Conservation (phyloP, 2,888 invertebrate species). For the Tiphia femorata region DNA sequence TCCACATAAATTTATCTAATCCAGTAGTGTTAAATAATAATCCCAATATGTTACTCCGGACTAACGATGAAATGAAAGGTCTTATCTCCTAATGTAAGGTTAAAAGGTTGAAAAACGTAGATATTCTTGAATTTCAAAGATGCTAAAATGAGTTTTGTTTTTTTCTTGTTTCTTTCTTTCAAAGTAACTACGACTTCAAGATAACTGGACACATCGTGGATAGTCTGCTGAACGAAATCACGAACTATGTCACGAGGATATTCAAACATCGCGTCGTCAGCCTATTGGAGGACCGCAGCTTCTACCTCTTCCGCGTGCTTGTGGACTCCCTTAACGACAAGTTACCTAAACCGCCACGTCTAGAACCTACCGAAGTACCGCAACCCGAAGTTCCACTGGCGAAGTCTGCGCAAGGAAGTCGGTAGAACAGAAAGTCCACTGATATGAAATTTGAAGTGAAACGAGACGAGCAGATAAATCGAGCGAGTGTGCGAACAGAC, state of each 20-base stretch:
- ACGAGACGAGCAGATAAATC: not conserved
- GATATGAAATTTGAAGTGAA: not conserved
- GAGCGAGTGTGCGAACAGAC: too few relatives aligned
- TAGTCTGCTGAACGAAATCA: constrained; percentile 31
- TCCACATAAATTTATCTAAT: too few relatives aligned
- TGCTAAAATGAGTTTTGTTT: constrained; percentile 4
- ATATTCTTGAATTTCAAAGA: not conserved
- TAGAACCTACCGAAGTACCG: too few relatives aligned
- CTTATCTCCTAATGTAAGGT: too few relatives aligned
- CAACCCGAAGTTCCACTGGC: too few relatives aligned
- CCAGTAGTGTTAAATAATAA: too few relatives aligned
- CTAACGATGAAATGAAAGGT: too few relatives aligned
- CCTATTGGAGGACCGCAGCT: not conserved
- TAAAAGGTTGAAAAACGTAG: not conserved
- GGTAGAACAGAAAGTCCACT: not conserved
- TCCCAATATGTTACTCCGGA: too few relatives aligned
- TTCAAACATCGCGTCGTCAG: constrained; percentile 16
- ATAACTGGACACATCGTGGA: constrained; percentile 43
- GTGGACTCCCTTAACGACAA: constrained; percentile 5
- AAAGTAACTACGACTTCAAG: constrained; percentile 37
- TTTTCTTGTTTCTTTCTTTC: not conserved
- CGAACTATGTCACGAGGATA: constrained; percentile 22
- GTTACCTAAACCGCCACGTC: not conserved
- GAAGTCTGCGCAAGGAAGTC: too few relatives aligned
- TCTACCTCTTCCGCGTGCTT: not conserved